These are phyloP conservation scores for Peromyscus maniculatus DNA, from an alignment of 2,113 vertebrate species.

Conservation along the genomic window DNA sequence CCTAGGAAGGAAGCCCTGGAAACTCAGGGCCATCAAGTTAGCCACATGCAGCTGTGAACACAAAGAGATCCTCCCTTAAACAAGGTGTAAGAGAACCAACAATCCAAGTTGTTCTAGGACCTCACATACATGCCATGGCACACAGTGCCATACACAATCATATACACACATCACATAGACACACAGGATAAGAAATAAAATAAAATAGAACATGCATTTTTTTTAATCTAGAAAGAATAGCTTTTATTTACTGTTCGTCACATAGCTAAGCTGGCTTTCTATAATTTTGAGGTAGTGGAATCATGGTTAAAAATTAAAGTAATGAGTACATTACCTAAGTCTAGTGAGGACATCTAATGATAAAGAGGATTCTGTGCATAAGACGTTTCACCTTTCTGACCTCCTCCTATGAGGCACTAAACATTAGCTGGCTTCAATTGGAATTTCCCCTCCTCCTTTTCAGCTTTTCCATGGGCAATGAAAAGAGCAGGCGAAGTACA, in stretches of 20 bases:
- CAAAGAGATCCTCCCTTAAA: no score
- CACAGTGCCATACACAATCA: neutral
- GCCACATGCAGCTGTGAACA: neutral
- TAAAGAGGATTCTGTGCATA: neutral
- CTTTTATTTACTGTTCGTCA: neutral
- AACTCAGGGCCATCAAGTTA: no score
- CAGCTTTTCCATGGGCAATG: constrained; percentile 68
- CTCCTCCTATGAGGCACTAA: neutral
- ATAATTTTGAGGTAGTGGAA: neutral
- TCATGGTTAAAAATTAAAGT: neutral
- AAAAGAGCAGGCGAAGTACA: constrained; percentile 86
- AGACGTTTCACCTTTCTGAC: constrained; percentile 66
- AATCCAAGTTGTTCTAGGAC: neutral
- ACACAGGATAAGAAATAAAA: neutral
- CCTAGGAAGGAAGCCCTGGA: neutral
- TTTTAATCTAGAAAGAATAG: neutral
- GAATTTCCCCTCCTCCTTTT: neutral
- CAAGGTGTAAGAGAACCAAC: neutral
- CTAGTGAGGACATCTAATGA: neutral
- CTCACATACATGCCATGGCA: neutral
- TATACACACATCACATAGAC: neutral
- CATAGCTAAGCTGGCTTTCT: neutral
- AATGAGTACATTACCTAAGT: neutral
- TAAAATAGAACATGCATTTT: neutral
- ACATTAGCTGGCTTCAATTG: constrained; percentile 40